phyloP scores from a whole-genome alignment of 2,888 invertebrate genomes.

The Lordiphosa andalusiaca region DNA sequence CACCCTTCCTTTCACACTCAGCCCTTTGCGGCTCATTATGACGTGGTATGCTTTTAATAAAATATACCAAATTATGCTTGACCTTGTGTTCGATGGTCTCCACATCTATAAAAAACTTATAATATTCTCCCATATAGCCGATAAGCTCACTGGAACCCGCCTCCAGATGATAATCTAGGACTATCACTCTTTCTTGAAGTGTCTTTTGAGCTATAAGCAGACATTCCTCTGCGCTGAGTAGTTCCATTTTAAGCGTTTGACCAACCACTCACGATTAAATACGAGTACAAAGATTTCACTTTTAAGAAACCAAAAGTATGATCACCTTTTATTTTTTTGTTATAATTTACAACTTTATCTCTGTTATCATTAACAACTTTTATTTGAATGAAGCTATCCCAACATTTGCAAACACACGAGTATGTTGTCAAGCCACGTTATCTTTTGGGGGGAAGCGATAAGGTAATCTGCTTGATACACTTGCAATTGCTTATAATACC shows the following conservation, averaged over 20 bases:
- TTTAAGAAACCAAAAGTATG: neutral
- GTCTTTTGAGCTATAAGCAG: slow-evolving; percentile 54
- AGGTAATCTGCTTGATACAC: too few species aligned
- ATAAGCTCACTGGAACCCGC: slow-evolving; percentile 59
- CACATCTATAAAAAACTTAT: slow-evolving; percentile 53
- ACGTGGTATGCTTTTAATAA: slow-evolving; percentile 72
- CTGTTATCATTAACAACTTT: neutral
- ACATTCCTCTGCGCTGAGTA: slow-evolving; percentile 59
- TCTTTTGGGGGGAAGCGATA: neutral
- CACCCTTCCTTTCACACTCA: slow-evolving; percentile 70
- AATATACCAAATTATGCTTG: slow-evolving; percentile 47
- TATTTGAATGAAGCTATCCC: neutral
- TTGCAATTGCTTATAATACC: too few species aligned
- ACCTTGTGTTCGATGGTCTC: neutral
- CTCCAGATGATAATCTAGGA: slow-evolving; percentile 44
- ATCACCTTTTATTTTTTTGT: neutral
- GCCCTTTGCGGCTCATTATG: slow-evolving; percentile 59
- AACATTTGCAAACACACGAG: neutral
- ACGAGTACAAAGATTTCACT: neutral
- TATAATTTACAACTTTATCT: neutral
- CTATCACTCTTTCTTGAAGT: slow-evolving; percentile 37
- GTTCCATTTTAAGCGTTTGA: slow-evolving; percentile 23
- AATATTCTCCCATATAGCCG: slow-evolving; percentile 78
- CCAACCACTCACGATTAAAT: neutral
- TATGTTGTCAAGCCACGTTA: neutral